Evolutionary conservation across 2,797 vertebrate species (phyloP).

Genomic region (Emys orbicularis): DNA sequence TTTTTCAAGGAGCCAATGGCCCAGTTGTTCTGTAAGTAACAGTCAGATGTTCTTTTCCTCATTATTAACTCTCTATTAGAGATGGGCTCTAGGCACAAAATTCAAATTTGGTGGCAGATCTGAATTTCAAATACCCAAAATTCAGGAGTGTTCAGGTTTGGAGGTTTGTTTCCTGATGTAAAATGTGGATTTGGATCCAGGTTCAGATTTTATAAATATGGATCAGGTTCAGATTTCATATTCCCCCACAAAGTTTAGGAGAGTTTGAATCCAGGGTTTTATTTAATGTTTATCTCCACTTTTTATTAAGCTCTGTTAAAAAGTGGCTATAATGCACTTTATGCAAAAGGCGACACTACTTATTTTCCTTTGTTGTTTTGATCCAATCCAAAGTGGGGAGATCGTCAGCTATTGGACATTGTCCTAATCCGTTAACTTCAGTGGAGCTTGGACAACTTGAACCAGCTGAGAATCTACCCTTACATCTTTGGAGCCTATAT

Average conservation of each 20-base stretch:
- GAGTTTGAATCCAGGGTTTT: background rate
- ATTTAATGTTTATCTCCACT: background rate
- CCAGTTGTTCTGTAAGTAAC: slow-evolving; percentile 85
- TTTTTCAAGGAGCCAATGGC: slow-evolving; percentile 84
- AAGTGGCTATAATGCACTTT: background rate
- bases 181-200: background rate
- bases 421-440: background rate
- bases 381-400: background rate
- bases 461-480: background rate
- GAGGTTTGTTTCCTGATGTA: background rate
- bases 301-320: background rate
- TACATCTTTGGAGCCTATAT: background rate
- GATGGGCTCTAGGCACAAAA: background rate
- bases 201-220: background rate
- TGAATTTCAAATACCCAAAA: background rate
- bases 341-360: background rate
- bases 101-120: background rate
- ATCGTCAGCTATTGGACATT: background rate
- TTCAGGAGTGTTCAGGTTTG: background rate
- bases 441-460: background rate
- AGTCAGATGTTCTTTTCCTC: slow-evolving; percentile 24
- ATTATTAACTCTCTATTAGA: background rate
- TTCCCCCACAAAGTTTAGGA: background rate
- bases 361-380: background rate
- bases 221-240: background rate